phyloP scores from a whole-genome alignment of 2,113 vertebrate genomes.

The Theristicus caerulescens region DNA sequence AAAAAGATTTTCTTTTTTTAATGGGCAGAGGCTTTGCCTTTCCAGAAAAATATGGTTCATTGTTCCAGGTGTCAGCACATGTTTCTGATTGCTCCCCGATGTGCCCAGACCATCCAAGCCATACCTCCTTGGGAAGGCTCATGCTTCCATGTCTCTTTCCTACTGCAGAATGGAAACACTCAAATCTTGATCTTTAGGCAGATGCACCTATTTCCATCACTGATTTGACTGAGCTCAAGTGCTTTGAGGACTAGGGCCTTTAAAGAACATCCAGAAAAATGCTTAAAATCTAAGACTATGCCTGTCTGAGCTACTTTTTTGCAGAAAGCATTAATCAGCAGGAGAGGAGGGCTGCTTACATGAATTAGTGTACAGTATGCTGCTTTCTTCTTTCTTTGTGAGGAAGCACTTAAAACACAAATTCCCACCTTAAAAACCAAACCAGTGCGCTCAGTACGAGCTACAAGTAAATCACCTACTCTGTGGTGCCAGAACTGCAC shows the following conservation, averaged over 20 bases:
- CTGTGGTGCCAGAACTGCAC: not conserved
- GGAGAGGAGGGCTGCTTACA: not conserved
- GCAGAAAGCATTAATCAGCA: not conserved
- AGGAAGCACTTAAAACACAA: not conserved
- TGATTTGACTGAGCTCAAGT: not conserved
- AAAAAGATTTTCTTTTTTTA: not conserved
- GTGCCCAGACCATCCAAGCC: not conserved
- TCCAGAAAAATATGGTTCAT: not conserved
- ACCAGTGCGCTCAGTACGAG: not conserved
- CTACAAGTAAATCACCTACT: slow-evolving; percentile 32
- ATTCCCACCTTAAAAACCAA: slow-evolving; percentile 13
- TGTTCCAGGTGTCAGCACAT: not conserved
- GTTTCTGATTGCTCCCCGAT: not conserved
- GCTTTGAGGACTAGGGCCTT: not conserved
- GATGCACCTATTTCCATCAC: not conserved
- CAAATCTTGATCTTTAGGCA: not conserved
- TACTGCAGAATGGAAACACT: not conserved
- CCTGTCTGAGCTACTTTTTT: not conserved
- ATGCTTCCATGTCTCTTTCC: fast-evolving
- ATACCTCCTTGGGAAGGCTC: not conserved
- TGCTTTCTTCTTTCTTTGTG: not conserved
- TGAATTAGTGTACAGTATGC: not conserved
- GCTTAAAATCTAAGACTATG: not conserved
- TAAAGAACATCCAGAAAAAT: not conserved
- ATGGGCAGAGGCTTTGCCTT: not conserved